Conservation (phyloP, 2,888 invertebrate species). For the Elmis aenea region DNA sequence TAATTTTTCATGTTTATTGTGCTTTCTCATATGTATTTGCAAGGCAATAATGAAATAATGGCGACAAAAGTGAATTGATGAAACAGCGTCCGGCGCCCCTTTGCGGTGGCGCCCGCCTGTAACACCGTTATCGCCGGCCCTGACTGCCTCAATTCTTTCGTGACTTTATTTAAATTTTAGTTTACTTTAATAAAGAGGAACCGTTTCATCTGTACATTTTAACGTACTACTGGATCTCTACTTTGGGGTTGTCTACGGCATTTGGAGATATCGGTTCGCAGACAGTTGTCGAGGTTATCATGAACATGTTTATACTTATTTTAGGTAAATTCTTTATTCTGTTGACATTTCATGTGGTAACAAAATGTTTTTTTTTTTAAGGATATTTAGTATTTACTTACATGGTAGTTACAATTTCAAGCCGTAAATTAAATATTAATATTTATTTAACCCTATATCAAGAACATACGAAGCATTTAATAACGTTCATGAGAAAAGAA, state of each 20-base stretch:
- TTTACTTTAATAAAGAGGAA: no score
- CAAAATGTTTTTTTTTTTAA: constrained; percentile 13
- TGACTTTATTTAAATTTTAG: no score
- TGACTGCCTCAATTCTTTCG: no score
- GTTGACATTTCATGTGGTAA: no score
- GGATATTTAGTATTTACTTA: constrained; percentile 31
- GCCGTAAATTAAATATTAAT: constrained; percentile 25
- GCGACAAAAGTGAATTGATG: no score
- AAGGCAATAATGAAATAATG: no score
- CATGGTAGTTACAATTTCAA: constrained; percentile 27
- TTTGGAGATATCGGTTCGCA: constrained; percentile 18
- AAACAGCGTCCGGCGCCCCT: no score
- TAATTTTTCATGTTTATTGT: no score
- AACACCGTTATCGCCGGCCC: no score
- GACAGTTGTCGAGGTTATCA: constrained; percentile 17
- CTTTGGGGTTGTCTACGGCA: constrained; percentile 14
- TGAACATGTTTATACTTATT: constrained; percentile 17
- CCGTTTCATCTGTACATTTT: constrained; percentile 17
- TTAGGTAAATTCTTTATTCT: constrained; percentile 18
- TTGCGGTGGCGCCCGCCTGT: no score
- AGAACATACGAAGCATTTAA: constrained; percentile 27
- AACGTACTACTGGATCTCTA: constrained; percentile 19
- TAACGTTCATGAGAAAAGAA: constrained; percentile 24
- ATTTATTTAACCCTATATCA: constrained; percentile 27
- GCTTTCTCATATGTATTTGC: no score